Conservation (phyloP, 2,113 vertebrate genomes). For the Arizona elegans region DNA sequence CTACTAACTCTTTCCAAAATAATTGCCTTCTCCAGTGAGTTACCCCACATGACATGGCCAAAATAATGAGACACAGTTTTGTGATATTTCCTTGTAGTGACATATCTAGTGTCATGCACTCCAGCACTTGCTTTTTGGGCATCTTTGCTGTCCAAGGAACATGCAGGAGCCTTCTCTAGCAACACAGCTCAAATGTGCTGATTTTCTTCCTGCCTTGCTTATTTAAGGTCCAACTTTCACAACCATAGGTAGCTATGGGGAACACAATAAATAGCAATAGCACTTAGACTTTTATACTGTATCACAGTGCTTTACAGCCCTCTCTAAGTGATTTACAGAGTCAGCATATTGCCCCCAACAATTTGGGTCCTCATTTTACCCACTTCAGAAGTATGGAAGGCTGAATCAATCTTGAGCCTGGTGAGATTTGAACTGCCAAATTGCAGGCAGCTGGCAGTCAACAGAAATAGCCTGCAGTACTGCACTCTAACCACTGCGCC, state of each 20-base stretch:
- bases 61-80: not conserved
- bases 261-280: not conserved
- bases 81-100: not conserved
- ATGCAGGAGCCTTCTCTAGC: not conserved
- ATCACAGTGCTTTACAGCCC: too few species aligned
- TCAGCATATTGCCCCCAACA: too few species aligned
- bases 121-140: not conserved
- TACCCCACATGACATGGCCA: not conserved
- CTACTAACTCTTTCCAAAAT: not conserved
- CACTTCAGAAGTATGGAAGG: too few species aligned
- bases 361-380: too few species aligned
- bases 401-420: too few species aligned
- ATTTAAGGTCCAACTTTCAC: not conserved
- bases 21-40: too few species aligned
- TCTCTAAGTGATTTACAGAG: too few species aligned
- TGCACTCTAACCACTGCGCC: too few species aligned
- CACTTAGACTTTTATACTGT: too few species aligned
- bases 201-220: not conserved
- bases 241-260: not conserved
- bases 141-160: not conserved
- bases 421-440: too few species aligned
- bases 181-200: not conserved
- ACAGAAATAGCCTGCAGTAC: too few species aligned
- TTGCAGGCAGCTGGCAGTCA: too few species aligned
- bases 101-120: not conserved